Evolutionary conservation across 2,888 invertebrate species (phyloP).

Genomic region (Lasius fuliginosus): DNA sequence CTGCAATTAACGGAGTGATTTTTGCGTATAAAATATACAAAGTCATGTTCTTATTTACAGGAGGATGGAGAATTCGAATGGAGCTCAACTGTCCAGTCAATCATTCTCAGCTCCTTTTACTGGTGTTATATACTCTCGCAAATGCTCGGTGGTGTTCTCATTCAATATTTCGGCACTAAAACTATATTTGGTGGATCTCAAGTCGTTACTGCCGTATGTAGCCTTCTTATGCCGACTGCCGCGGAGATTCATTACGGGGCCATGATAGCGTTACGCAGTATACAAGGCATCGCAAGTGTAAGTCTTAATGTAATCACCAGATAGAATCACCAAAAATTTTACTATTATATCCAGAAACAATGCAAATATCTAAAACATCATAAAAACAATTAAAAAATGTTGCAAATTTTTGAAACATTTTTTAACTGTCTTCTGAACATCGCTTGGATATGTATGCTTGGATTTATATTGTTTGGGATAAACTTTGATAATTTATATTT

Average conservation of each 20-base stretch:
- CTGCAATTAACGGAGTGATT: background rate
- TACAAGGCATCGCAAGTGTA: slow-evolving; percentile 91
- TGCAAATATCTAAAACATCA: background rate
- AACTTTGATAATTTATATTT: slow-evolving; percentile 18
- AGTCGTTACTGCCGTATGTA: slow-evolving; percentile 90
- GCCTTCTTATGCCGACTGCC: slow-evolving; percentile 89
- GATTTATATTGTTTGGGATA: background rate
- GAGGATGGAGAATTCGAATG: slow-evolving; percentile 89
- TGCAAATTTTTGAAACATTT: background rate
- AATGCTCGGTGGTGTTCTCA: slow-evolving; percentile 90
- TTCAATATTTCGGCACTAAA: slow-evolving; percentile 91
- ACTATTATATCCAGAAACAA: background rate
- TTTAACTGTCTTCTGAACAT: background rate
- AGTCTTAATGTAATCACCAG: slow-evolving; percentile 76
- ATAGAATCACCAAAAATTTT: background rate
- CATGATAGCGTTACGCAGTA: slow-evolving; percentile 89
- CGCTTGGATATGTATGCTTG: background rate
- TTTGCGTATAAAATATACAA: background rate
- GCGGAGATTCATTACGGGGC: slow-evolving; percentile 89
- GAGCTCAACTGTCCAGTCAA: slow-evolving; percentile 89
- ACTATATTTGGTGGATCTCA: slow-evolving; percentile 91
- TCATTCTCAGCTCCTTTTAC: slow-evolving; percentile 90
- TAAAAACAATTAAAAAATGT: background rate
- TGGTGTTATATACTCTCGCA: slow-evolving; percentile 92
- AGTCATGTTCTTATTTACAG: slow-evolving; percentile 46